Percentiles rank a stretch among this genome's conserved stretches.
Conservation (phyloP, 2,113 vertebrate species). For the Pagrus major region DNA sequence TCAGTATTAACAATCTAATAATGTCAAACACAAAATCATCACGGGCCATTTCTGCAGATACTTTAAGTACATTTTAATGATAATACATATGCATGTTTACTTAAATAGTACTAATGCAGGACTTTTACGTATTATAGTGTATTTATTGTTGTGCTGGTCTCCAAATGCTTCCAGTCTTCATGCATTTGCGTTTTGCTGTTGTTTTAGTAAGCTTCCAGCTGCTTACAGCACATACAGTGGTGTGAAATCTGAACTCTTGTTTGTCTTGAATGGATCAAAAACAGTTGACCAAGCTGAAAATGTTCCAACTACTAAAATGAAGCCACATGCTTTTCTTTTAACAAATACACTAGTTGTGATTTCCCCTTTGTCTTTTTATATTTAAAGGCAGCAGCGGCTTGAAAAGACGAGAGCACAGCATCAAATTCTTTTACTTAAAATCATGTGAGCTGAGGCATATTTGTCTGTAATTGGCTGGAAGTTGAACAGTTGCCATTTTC, state of each 20-base stretch:
- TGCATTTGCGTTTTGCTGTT: constrained; percentile 7
- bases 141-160: background rate
- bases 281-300: background rate
- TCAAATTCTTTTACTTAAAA: background rate
- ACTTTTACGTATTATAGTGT: background rate
- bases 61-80: background rate
- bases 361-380: background rate
- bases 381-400: background rate
- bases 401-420: background rate
- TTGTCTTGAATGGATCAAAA: background rate
- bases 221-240: background rate
- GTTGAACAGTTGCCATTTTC: background rate
- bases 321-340: background rate
- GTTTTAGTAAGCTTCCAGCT: background rate
- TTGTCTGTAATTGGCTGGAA: background rate
- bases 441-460: background rate
- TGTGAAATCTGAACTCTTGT: background rate
- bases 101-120: background rate
- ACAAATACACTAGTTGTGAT: background rate
- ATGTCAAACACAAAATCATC: too few relatives aligned
- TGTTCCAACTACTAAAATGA: background rate
- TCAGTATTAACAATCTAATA: too few relatives aligned
- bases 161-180: too few relatives aligned
- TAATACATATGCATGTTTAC: background rate
- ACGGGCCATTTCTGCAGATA: too few relatives aligned